Base-by-base conservation (phyloP, 2,888 invertebrate species). In the Allophyes oxyacanthae region DNA sequence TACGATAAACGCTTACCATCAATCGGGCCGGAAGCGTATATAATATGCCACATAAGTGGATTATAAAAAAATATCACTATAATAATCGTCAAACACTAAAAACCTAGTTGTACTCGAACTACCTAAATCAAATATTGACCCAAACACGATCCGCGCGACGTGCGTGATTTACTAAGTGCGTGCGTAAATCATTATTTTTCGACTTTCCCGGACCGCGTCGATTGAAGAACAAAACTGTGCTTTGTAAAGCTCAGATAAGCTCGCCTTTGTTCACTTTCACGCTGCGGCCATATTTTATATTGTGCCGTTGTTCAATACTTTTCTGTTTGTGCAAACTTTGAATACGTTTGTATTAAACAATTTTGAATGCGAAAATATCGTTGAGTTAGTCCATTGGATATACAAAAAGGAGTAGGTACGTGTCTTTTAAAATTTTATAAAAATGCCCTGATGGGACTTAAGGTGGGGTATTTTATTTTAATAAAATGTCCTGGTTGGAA, bases 111-210 rank as follows among this genome's bases (percentile, higher is more conserved):
- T 20, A 20, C 20, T 2, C 4, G 20, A 20, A 20, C 20, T 3
- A 20, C 20, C 20, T 20, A 20, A 20, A 20, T 20, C 20, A 20
- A 73, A 60, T 73, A 74, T 69, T 53, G 64, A 74, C 53, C 59
- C 63, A 54, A 68, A 74, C 62, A 59, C 54, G 64, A 67, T 67
- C 65, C 71, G 72, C 71, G 72, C 49, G 56, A 78, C 79, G 74
- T 77, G 81, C 64, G 62, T 75, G 78, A 75, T 73, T 75, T 78
- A 70, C 72, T 66, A 71, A 72, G 46, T 50, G 55, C 48, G 60
- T 63, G 48, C 64, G 68, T 72, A 77, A 75, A 79, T 77, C 77
- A 77, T 58, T 66, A 60, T 57, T 70, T 66, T 69, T 55, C 54
- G 60, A 70, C 73, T 73, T 62, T 64, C 56, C 43, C 37, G 28